These are phyloP conservation scores for Podarcis siculus DNA, from an alignment of 2,797 vertebrate genomes.

Conservation along the genomic window DNA sequence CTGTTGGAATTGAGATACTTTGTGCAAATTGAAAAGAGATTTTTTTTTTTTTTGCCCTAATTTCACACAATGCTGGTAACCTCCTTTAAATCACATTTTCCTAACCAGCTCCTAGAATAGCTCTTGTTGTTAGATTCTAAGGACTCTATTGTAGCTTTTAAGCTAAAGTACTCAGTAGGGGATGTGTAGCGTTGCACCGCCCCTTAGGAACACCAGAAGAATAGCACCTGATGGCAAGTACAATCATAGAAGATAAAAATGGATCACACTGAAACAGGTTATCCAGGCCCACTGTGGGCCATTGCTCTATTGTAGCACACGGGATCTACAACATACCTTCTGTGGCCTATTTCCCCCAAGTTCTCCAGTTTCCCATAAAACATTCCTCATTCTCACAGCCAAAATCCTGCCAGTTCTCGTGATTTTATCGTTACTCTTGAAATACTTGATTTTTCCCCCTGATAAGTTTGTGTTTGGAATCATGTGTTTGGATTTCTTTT, in stretches of 20 bases:
- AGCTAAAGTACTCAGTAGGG: constrained; percentile 72
- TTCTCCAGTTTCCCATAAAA: constrained; percentile 44
- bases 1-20: constrained; percentile 76
- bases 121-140: constrained; percentile 78
- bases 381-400: neutral
- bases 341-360: constrained; percentile 58
- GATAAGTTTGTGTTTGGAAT: neutral
- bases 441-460: neutral
- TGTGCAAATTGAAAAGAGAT: constrained; percentile 76
- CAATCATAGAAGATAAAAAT: constrained; percentile 70
- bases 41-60: constrained; percentile 73
- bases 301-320: constrained; percentile 67
- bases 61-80: constrained; percentile 76
- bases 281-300: constrained; percentile 62
- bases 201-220: constrained; percentile 71
- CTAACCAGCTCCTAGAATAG: constrained; percentile 74
- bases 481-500: neutral
- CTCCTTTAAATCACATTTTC: constrained; percentile 78
- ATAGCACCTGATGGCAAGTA: constrained; percentile 71
- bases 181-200: constrained; percentile 64
- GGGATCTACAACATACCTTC: constrained; percentile 72
- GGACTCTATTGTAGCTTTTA: constrained; percentile 77
- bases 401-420: neutral
- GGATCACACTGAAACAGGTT: constrained; percentile 66
- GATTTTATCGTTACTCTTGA: neutral